Evolutionary conservation across 2,888 invertebrate species (phyloP), one percentile per base, ranked within the genome.

Genomic region (Mythimna ferrago): DNA sequence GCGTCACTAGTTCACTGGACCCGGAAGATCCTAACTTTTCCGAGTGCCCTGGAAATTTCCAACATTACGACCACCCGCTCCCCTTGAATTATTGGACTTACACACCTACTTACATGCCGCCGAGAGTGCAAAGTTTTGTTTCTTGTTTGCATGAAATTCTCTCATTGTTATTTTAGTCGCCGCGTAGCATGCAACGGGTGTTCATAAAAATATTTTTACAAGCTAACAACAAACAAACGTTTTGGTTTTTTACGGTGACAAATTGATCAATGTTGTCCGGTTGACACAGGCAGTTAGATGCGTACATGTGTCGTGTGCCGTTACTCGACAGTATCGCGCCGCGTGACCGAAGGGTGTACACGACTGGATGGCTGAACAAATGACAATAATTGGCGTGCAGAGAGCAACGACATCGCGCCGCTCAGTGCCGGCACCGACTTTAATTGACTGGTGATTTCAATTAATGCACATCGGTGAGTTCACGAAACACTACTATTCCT

Each of bases 391-490:
- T 94, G 94, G 91, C 90, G 91, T 88, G 89, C 90, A 90, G 87
- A 86, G 89, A 88, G 87, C 88, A 87, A 88, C 90, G 90, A 89
- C 92, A 89, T 88, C 87, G 88, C 88, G 86, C 80, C 89, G 85
- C 86, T 86, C 90, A 80, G 85, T 87, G 88, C 87, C 89, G 90
- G 89, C 92, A 91, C 88, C 82, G 88, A 91, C 92, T 93, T 93
- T 94, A 94, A 95, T 94, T 93, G 94, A 94, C 92, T 91, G 93
- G 92, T 93, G 93, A 94, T 95, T 94, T 94, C 94, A 95, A 94
- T 94, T 92, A 93, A 92, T 91, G 89, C 90, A 90, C 93, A 91
- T 93, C 92, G 90, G 87, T 85, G 92, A 92, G 90, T 92, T 91
- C 89, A 93, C 92, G 90, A 91, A 93, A 92, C 86, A 89, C 85